Evolutionary conservation across 2,797 vertebrate species (phyloP).

Genomic region (Poecilia picta): DNA sequence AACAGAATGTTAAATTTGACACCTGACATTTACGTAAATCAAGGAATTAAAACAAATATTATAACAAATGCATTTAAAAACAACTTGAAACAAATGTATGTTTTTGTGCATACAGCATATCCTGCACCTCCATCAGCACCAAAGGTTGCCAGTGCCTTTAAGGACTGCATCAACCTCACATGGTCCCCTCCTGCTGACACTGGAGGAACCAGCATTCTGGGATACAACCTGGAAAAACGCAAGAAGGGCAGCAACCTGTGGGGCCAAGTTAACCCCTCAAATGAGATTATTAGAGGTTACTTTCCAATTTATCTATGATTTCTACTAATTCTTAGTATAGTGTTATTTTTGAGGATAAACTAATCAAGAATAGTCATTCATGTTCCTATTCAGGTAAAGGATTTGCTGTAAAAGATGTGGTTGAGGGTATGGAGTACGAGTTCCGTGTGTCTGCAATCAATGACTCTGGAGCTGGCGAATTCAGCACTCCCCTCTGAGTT

Average conservation of each 20-base stretch:
- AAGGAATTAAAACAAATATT: not conserved
- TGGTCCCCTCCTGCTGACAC: conserved; percentile 85
- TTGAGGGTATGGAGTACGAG: conserved; percentile 88
- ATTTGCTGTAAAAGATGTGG: conserved; percentile 80
- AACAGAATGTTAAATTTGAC: not conserved
- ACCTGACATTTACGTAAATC: not conserved
- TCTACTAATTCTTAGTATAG: not conserved
- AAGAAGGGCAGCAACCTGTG: conserved; percentile 89
- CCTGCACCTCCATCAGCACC: conserved; percentile 85
- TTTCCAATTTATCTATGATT: conserved; percentile 10
- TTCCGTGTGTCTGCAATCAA: conserved; percentile 90
- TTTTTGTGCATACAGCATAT: conserved; percentile 75
- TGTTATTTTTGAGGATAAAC: not conserved
- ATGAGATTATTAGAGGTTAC: conserved; percentile 78
- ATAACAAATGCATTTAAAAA: not conserved
- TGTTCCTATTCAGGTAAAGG: conserved; percentile 68
- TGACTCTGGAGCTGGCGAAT: conserved; percentile 85
- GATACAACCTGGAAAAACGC: conserved; percentile 90
- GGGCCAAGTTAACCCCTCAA: conserved; percentile 78
- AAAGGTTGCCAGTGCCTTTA: conserved; percentile 83
- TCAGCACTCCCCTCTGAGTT: conserved; percentile 85
- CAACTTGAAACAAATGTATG: not conserved
- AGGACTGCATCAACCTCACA: conserved; percentile 80
- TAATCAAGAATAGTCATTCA: not conserved
- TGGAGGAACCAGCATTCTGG: conserved; percentile 83